A percentile compares a stretch with the other conserved stretches of the same genome.
These are phyloP conservation scores for Bungarus multicinctus DNA, from an alignment of 2,113 vertebrate species.

Conservation along the genomic window DNA sequence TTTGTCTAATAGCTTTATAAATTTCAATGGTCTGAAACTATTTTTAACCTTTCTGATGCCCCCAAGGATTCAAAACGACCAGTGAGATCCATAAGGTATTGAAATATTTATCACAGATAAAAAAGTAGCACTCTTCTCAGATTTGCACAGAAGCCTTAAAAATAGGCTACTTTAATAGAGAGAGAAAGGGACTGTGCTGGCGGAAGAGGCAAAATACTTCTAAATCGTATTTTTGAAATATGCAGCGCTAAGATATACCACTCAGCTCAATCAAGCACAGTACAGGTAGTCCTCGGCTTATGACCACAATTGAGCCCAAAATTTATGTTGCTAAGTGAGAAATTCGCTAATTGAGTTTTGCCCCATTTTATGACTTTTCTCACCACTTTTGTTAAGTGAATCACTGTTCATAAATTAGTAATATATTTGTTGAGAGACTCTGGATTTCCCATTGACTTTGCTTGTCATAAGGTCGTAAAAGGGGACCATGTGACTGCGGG, in stretches of 20 bases:
- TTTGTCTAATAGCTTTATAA: background rate
- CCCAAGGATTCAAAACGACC: background rate
- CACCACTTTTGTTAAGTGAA: no score
- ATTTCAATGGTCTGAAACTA: background rate
- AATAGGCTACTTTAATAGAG: background rate
- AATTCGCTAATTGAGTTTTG: no score
- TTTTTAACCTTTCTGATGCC: background rate
- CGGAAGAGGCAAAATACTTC: background rate
- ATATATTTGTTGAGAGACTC: no score
- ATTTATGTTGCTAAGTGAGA: no score
- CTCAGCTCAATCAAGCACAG: background rate
- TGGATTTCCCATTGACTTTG: no score
- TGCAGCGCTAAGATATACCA: background rate
- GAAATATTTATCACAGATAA: background rate
- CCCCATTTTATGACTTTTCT: no score
- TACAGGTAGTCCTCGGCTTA: no score
- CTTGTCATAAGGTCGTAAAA: no score
- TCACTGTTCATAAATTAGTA: no score
- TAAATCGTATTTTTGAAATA: background rate
- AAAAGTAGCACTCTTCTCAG: background rate
- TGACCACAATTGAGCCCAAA: no score
- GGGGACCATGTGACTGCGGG: no score
- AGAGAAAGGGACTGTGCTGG: background rate
- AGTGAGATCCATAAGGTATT: no score
- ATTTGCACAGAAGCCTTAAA: background rate